Conservation (phyloP, 2,113 vertebrate genomes). For the Pterocles burchelli region DNA sequence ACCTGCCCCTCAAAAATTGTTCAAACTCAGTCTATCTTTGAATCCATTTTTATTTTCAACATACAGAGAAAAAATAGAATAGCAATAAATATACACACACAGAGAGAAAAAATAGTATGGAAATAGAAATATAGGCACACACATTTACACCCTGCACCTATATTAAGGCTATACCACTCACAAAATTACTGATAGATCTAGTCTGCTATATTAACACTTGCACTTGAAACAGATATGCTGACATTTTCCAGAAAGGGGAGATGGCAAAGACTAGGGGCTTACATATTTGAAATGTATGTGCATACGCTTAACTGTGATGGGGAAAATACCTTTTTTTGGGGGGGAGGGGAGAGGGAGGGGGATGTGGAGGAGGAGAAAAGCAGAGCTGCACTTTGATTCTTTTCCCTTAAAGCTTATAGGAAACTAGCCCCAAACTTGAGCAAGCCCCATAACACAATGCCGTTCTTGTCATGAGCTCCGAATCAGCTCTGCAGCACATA, state of each 20-base stretch:
- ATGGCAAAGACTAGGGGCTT: not conserved
- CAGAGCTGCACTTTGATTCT: not conserved
- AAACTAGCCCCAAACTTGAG: not conserved
- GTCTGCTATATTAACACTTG: not conserved
- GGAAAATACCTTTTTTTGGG: not conserved
- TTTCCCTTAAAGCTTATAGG: constrained; percentile 2
- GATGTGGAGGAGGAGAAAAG: not conserved
- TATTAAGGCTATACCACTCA: not conserved
- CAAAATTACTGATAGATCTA: not conserved
- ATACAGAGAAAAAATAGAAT: not conserved
- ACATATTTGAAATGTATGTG: not conserved
- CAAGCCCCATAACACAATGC: constrained; percentile 61
- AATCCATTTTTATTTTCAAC: constrained; percentile 5
- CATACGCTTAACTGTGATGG: not conserved
- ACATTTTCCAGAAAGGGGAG: not conserved
- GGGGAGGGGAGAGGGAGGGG: no score
- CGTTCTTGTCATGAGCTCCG: constrained; percentile 74
- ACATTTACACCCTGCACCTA: not conserved
- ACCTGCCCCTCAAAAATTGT: not conserved
- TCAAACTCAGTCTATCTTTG: not conserved
- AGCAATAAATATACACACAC: not conserved
- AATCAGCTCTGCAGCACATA: constrained; percentile 59
- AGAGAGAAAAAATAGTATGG: not conserved
- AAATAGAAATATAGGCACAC: not conserved
- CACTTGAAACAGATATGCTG: not conserved